Evolutionary conservation across 2,888 invertebrate species (phyloP).

Genomic region (Eulithis testata): DNA sequence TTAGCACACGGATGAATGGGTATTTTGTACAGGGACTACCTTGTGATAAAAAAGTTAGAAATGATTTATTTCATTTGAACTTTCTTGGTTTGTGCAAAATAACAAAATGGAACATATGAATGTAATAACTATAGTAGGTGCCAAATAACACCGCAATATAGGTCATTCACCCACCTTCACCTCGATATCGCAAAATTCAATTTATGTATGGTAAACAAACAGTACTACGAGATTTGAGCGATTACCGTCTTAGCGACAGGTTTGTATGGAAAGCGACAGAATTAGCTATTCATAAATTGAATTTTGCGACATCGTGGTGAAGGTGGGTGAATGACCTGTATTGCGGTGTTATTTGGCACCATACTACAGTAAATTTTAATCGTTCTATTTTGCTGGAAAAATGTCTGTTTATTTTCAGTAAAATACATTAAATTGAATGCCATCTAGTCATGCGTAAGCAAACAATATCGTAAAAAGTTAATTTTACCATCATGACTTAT

Average conservation of each 20-base stretch:
- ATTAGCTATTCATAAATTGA: too few relatives aligned
- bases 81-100: background rate
- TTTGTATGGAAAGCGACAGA: too few relatives aligned
- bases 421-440: background rate
- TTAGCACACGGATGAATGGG: constrained; percentile 55
- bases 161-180: too few relatives aligned
- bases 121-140: too few relatives aligned
- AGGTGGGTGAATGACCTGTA: too few relatives aligned
- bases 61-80: constrained; percentile 1
- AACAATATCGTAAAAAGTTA: constrained; percentile 9
- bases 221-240: too few relatives aligned
- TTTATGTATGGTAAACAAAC: too few relatives aligned
- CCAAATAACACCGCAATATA: too few relatives aligned
- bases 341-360: too few relatives aligned
- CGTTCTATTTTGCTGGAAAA: background rate
- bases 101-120: background rate
- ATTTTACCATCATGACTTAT: constrained; percentile 44
- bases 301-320: too few relatives aligned
- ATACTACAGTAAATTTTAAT: background rate
- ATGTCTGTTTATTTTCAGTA: background rate
- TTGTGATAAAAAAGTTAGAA: constrained; percentile 1
- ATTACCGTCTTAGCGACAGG: too few relatives aligned
- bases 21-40: constrained; percentile 3
- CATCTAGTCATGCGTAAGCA: constrained; percentile 11
- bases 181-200: too few relatives aligned